A percentile compares a stretch with the other conserved stretches of the same genome.
Evolutionary conservation across 2,888 invertebrate species (phyloP).

Genomic region (Eilema depressum): DNA sequence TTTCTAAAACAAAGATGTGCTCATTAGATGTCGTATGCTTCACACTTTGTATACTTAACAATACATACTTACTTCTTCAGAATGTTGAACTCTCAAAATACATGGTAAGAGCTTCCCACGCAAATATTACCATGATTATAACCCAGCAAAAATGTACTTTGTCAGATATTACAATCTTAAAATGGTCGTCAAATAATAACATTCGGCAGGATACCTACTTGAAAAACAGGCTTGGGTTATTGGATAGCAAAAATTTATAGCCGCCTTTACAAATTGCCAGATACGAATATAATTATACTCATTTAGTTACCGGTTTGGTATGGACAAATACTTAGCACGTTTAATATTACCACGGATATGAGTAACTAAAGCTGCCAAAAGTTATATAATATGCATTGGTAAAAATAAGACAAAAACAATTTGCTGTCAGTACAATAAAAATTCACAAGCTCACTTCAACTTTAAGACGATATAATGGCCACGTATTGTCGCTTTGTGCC

Average conservation of each 20-base stretch:
- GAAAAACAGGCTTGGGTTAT: conserved; percentile 38
- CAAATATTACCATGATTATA: conserved; percentile 27
- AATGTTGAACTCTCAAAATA: conserved; percentile 35
- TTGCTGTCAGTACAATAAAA: conserved; percentile 19
- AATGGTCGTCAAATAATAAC: conserved; percentile 23
- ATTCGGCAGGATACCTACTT: conserved; percentile 35
- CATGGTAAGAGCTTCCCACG: conserved; percentile 37
- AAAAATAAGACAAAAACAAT: conserved; percentile 16
- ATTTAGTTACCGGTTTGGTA: conserved; percentile 34
- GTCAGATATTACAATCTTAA: conserved; percentile 21
- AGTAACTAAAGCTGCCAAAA: conserved; percentile 13
- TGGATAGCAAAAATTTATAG: conserved; percentile 41
- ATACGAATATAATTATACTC: conserved; percentile 36
- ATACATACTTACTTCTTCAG: conserved; percentile 23
- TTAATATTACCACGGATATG: conserved; percentile 23
- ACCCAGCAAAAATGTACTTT: conserved; percentile 28
- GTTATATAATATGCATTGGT: not conserved
- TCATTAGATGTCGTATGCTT: conserved; percentile 21
- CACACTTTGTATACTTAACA: conserved; percentile 26
- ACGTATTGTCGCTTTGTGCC: conserved; percentile 25
- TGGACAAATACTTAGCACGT: conserved; percentile 33
- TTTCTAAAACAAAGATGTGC: conserved; percentile 29
- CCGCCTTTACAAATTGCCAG: conserved; percentile 40
- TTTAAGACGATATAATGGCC: conserved; percentile 18
- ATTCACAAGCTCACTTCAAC: conserved; percentile 17